Conservation (phyloP, 1,140 invertebrate species). For the Aphidius ervi region DNA sequence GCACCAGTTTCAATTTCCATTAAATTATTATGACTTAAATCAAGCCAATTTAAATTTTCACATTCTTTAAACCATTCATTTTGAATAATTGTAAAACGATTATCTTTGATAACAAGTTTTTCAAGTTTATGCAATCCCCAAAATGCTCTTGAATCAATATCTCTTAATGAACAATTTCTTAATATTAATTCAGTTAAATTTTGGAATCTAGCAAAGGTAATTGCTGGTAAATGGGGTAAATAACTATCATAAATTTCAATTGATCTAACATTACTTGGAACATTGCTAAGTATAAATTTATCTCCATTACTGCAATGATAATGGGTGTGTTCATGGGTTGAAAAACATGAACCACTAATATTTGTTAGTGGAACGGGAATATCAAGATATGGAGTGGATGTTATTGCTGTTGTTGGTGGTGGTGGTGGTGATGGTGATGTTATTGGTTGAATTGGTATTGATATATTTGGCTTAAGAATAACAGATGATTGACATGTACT, state of each 20-base stretch:
- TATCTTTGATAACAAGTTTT: constrained; percentile 32
- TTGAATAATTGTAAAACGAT: constrained; percentile 28
- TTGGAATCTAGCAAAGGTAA: constrained; percentile 25
- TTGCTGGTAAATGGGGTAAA: constrained; percentile 23
- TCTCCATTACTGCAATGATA: constrained; percentile 33
- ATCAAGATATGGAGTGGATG: constrained; percentile 7
- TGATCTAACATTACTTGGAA: constrained; percentile 24
- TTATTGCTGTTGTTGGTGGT: not conserved
- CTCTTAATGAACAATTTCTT: constrained; percentile 30
- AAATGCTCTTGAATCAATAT: constrained; percentile 30
- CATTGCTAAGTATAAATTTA: constrained; percentile 23
- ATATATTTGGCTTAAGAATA: not conserved
- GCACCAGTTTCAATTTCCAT: constrained; percentile 31
- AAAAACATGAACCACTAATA: constrained; percentile 16
- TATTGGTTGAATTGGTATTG: not conserved
- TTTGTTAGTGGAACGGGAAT: not conserved
- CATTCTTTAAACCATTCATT: constrained; percentile 30
- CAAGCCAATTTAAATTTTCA: constrained; percentile 27
- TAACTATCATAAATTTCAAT: constrained; percentile 35
- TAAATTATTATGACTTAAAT: constrained; percentile 35
- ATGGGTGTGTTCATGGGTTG: constrained; percentile 10
- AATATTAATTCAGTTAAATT: constrained; percentile 31
- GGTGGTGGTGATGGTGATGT: constrained; percentile 9
- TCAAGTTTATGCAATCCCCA: constrained; percentile 23
- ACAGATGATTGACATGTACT: constrained; percentile 25